Base-by-base conservation (phyloP, 2,888 invertebrate genomes). In the Plebejus melissa region DNA sequence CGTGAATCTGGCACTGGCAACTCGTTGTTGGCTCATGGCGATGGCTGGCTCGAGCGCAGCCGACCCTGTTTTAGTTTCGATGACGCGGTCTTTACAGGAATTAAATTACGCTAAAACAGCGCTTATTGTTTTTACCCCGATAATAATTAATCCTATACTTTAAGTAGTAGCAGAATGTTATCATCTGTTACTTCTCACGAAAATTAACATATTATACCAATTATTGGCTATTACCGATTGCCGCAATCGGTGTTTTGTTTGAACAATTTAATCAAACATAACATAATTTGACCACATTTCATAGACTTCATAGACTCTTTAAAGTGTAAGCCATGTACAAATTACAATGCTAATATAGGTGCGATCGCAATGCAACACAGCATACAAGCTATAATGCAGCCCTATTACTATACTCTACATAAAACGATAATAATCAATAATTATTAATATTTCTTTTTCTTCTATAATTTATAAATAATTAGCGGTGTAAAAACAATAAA, bases 1-100 rank as follows among this genome's bases (percentile, higher is more conserved):
- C 74, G 76, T 87, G 85, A 81, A 88, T 89, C 88, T 88, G 88
- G 86, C 86, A 85, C 84, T 86, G 85, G 84, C 84, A 85, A 81
- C 82, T 87, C 87, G 83, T 85, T 87, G 90, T 90, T 87, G 89
- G 87, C 86, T 86, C 87, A 84, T 85, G 83, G 85, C 83, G 82
- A 83, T 80, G 81, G 81, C 80, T 86, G 87, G 85, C 86, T 86
- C 82, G 86, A 85, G 83, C 88, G 86, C 86, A 85, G 82, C 81
- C 90, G 92, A 91, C 91, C 92, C 92, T 92, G 91, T 92, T 91
- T 93, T 87, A 85, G 85, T 89, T 91, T 88, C 88, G 90, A 88
- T 88, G 88, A 90, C 90, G 87, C 85, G 83, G 84, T 78, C 75
- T 78, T 76, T 75, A 79, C 79, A 78, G 50, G 65, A 69, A 36